Evolutionary conservation across 2,797 vertebrate genomes (phyloP), one percentile per base, ranked within the genome.

Genomic region (Fistularia commersonii): DNA sequence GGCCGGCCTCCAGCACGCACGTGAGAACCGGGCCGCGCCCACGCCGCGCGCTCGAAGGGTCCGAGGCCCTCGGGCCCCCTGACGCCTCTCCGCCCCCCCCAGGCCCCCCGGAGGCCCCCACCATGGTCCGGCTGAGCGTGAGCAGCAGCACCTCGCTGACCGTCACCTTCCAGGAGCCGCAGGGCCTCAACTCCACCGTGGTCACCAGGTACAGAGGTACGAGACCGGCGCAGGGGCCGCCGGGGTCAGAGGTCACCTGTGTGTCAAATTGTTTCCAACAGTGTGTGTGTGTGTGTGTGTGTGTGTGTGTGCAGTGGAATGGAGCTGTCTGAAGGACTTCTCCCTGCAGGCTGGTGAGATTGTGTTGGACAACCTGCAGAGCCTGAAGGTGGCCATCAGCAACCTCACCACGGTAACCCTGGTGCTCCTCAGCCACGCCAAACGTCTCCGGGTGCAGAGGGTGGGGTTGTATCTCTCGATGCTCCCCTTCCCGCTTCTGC

Each of bases 161-260:
- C 11, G 89, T 98, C 88, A 92, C 84, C 83, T 98, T 97, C 79
- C 95, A 97, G 65, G 97, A 99, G 71, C 95, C 97, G 9, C 87
- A 88, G 52, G 90, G 92, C 59, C 89, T 93, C 76, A 96, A 94
- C 67, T 93, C 93, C 41, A 93, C 94, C 12, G 93, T 98, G 65
- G 93, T 98, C 65, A 98, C 96, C 77, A 96, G 90, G 81, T 99
- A 97, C 86, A 93, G 89, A 96, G 95, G 97, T 99, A 89, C 45
- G 46, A 55, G 23, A 12, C 13, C 3, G 7, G 33, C 8, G 1
- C 7, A 1, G 32, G 7, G 46, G 35, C 34, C 13, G 38, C 38
- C 12, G 13, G 34, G 12, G 46, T n/a, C n/a, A n/a, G n/a, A n/a
- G n/a, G n/a, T n/a, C n/a, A n/a, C n/a, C n/a, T n/a, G n/a, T n/a